Percentiles rank a stretch among this genome's conserved stretches.
Evolutionary conservation across 2,113 vertebrate genomes (phyloP).

Genomic region (Neolamprologus brichardi): DNA sequence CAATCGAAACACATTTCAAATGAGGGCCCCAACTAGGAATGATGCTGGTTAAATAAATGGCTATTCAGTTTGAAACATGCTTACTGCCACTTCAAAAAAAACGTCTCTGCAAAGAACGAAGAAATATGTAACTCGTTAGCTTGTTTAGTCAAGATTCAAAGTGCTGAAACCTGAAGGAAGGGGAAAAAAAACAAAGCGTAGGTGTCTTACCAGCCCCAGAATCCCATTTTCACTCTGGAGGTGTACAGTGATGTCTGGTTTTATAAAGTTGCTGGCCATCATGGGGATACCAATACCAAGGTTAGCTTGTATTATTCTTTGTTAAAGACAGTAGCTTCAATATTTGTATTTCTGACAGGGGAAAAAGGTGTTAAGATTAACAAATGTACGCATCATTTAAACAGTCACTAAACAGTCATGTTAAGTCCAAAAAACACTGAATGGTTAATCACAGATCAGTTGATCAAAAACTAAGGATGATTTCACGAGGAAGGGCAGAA

Average conservation of each 20-base stretch:
- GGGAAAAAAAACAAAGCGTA: not conserved
- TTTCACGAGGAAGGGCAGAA: not conserved
- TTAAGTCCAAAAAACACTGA: not conserved
- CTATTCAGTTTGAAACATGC: not conserved
- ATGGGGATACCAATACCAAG: constrained; percentile 96
- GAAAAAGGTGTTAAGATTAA: not conserved
- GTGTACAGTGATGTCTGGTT: constrained; percentile 87
- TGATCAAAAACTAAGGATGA: not conserved
- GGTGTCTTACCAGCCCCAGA: constrained; percentile 88
- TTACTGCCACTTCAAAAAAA: not conserved
- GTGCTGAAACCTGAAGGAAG: not conserved
- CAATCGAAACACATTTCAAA: constrained; percentile 27
- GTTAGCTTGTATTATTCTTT: constrained; percentile 76
- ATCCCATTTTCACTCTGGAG: constrained; percentile 98
- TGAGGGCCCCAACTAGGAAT: not conserved
- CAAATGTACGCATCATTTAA: not conserved
- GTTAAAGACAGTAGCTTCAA: constrained; percentile 28
- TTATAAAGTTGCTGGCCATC: constrained; percentile 96
- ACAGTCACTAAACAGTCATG: not conserved
- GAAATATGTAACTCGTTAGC: not conserved
- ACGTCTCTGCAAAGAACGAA: not conserved
- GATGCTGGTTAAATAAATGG: not conserved
- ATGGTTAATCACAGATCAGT: not conserved
- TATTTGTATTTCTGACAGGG: not conserved
- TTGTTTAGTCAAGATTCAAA: not conserved